These are phyloP conservation scores for Halyomorpha halys DNA, from an alignment of 1,140 invertebrate genomes.

Conservation along the genomic window DNA sequence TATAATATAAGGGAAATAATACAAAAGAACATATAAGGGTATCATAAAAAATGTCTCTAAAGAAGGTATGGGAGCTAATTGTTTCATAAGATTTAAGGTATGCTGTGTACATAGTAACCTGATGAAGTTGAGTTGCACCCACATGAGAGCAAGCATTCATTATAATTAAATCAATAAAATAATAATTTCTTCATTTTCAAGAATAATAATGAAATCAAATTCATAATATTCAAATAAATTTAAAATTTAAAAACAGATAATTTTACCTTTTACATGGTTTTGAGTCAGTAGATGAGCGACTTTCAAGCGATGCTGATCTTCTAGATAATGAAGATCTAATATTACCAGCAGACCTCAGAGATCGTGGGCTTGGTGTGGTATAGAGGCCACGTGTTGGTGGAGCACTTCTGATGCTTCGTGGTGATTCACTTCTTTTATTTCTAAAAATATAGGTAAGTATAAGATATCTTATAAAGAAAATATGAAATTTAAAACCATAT, in stretches of 20 bases:
- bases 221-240: too few species aligned
- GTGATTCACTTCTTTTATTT: slow-evolving; percentile 48
- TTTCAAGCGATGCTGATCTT: slow-evolving; percentile 52
- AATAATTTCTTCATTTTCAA: background rate
- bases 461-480: background rate
- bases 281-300: slow-evolving; percentile 71
- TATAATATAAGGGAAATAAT: too few species aligned
- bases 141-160: too few species aligned
- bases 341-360: slow-evolving; percentile 56
- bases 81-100: too few species aligned
- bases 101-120: too few species aligned
- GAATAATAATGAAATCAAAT: background rate
- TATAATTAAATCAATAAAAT: background rate
- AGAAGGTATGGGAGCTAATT: too few species aligned
- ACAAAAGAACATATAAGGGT: too few species aligned
- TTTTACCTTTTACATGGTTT: slow-evolving; percentile 48
- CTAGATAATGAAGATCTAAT: slow-evolving; percentile 35
- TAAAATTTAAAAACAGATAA: background rate
- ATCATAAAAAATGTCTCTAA: too few species aligned
- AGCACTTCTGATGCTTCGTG: slow-evolving; percentile 63
- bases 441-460: slow-evolving; percentile 4
- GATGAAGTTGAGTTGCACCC: too few species aligned
- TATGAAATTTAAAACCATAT: too few species aligned
- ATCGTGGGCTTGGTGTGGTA: slow-evolving; percentile 46
- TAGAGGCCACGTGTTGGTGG: slow-evolving; percentile 57